A percentile compares a stretch with the other conserved stretches of the same genome.
Evolutionary conservation across 2,888 invertebrate species (phyloP).

Genomic region (Cyclophora albipunctata): DNA sequence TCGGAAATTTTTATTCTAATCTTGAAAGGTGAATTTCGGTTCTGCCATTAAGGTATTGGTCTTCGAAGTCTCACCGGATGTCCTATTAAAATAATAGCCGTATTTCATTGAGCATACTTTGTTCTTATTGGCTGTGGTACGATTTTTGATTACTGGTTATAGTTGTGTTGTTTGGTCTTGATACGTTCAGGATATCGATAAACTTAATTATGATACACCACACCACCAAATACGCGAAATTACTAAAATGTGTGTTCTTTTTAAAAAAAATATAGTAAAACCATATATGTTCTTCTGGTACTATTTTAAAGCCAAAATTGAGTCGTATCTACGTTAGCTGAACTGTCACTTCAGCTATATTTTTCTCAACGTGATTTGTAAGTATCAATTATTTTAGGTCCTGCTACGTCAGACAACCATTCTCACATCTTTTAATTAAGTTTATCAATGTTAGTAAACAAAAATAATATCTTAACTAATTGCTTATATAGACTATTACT

Average conservation of each 20-base stretch:
- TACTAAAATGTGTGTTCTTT: too few relatives aligned
- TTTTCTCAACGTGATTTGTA: background rate
- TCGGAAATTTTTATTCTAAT: constrained; percentile 52
- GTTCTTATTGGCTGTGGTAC: constrained; percentile 38
- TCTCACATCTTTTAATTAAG: too few relatives aligned
- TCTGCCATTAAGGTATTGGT: constrained; percentile 35
- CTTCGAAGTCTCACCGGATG: constrained; percentile 48
- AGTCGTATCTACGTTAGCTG: background rate
- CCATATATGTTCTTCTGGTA: too few relatives aligned
- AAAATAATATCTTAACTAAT: background rate
- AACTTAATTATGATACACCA: background rate
- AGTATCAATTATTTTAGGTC: background rate
- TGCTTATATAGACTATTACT: background rate
- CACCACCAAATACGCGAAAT: background rate
- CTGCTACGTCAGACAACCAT: too few relatives aligned
- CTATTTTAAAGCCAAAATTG: background rate
- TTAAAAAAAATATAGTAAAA: too few relatives aligned
- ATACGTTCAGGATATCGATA: constrained; percentile 24
- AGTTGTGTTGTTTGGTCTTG: constrained; percentile 24
- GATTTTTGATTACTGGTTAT: constrained; percentile 29
- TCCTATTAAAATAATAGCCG: constrained; percentile 70
- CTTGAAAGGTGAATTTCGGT: constrained; percentile 23
- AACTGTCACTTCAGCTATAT: background rate
- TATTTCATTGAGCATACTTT: constrained; percentile 58
- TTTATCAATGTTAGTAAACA: too few relatives aligned